These are phyloP conservation scores for Probosciger aterrimus DNA, from an alignment of 2,113 vertebrate genomes.

Conservation along the genomic window DNA sequence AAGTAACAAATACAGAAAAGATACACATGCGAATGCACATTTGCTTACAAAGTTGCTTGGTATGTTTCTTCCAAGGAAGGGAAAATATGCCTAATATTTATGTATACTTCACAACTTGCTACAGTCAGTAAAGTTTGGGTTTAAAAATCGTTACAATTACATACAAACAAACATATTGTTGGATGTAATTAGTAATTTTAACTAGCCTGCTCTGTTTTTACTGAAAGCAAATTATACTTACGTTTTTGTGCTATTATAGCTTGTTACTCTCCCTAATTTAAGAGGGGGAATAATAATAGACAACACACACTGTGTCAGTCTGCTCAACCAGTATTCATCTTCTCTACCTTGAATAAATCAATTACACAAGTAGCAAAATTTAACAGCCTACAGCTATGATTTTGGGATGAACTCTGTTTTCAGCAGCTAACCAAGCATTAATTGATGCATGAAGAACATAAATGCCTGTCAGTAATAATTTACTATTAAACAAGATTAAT, in stretches of 20 bases:
- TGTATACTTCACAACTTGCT: not conserved
- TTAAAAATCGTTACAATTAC: not conserved
- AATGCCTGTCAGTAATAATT: constrained; percentile 66
- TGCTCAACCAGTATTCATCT: constrained; percentile 7
- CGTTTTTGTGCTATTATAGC: not conserved
- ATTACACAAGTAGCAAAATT: constrained; percentile 52
- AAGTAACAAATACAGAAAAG: not conserved
- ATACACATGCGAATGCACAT: not conserved
- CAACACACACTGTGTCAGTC: not conserved
- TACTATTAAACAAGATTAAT: constrained; percentile 49
- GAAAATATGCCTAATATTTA: not conserved
- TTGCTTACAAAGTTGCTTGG: not conserved
- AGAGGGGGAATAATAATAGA: not conserved
- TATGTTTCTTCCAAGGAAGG: not conserved
- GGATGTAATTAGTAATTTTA: not conserved
- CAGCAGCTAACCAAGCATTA: constrained; percentile 50
- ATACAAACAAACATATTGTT: not conserved
- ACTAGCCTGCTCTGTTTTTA: not conserved
- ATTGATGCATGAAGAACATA: constrained; percentile 47
- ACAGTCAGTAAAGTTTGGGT: not conserved
- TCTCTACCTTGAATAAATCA: constrained; percentile 51
- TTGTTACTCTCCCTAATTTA: constrained; percentile 11
- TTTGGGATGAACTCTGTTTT: constrained; percentile 62
- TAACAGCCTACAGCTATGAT: constrained; percentile 44
- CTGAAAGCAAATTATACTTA: not conserved